Conservation (phyloP, 2,113 vertebrate species). For the Cyprinodon variegatus region DNA sequence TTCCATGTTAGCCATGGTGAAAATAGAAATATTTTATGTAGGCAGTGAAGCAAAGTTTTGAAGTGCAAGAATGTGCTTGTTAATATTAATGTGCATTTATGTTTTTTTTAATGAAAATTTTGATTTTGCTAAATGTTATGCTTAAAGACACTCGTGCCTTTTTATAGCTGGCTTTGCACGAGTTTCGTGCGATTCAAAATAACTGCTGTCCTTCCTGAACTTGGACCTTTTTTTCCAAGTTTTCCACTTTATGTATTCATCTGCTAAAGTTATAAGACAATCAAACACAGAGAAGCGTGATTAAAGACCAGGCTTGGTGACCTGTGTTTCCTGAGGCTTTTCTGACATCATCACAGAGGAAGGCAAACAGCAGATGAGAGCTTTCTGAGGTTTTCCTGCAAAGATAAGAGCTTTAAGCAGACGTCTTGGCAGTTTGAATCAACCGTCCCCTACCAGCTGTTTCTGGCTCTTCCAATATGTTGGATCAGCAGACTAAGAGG, state of each 20-base stretch:
- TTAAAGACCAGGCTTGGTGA: not conserved
- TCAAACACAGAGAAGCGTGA: not conserved
- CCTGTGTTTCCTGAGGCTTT: fast-evolving
- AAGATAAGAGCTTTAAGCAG: conserved; percentile 29
- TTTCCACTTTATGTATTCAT: not conserved
- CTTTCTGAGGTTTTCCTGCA: conserved; percentile 11
- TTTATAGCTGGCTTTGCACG: not conserved
- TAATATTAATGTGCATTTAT: too few relatives aligned
- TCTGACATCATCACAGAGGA: not conserved
- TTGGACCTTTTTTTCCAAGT: not conserved
- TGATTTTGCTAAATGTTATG: not conserved
- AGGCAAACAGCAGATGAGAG: not conserved
- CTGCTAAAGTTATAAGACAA: not conserved
- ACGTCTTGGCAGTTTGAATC: conserved; percentile 38
- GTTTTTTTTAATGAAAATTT: not conserved
- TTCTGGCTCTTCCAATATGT: conserved; percentile 38
- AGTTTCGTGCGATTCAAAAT: not conserved
- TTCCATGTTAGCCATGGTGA: not conserved
- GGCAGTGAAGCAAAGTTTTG: not conserved
- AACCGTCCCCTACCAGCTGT: conserved; percentile 36
- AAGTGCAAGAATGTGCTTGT: too few relatives aligned
- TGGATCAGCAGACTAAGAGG: conserved; percentile 25
- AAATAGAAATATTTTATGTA: too few relatives aligned
- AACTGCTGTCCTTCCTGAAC: not conserved
- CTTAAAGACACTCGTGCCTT: not conserved